These are phyloP conservation scores for Laothoe populi DNA, from an alignment of 2,888 invertebrate species.

Conservation along the genomic window DNA sequence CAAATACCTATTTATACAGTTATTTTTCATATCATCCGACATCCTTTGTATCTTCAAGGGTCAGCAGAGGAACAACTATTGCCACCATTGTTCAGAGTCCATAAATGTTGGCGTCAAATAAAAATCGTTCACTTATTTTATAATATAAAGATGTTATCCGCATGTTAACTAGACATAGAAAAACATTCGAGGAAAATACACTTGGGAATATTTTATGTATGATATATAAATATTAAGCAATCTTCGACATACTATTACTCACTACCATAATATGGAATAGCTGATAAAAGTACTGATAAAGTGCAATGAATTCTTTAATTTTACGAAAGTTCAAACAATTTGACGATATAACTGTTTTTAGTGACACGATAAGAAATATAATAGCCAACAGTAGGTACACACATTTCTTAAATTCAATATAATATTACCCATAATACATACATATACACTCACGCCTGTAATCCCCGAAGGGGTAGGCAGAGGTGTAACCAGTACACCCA, in stretches of 20 bases:
- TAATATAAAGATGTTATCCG: not conserved
- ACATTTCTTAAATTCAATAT: no score
- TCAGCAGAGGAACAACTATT: no score
- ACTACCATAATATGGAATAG: not conserved
- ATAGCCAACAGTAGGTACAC: not conserved
- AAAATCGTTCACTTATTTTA: not conserved
- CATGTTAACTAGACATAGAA: not conserved
- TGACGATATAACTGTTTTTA: not conserved
- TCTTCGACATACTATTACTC: not conserved
- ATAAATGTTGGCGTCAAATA: no score
- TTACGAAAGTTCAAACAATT: not conserved
- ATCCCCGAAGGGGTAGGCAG: no score
- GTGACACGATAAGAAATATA: not conserved
- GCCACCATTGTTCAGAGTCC: no score
- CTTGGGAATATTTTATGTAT: not conserved
- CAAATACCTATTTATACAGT: no score
- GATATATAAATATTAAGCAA: not conserved
- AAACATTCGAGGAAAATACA: not conserved
- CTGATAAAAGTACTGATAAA: not conserved
- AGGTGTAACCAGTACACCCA: no score
- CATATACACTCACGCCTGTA: no score
- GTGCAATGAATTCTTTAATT: not conserved
- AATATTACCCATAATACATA: no score
- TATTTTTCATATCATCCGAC: no score
- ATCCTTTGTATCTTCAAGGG: no score